Conservation (phyloP, 2,797 vertebrate genomes). For the Lacerta bilineata region DNA sequence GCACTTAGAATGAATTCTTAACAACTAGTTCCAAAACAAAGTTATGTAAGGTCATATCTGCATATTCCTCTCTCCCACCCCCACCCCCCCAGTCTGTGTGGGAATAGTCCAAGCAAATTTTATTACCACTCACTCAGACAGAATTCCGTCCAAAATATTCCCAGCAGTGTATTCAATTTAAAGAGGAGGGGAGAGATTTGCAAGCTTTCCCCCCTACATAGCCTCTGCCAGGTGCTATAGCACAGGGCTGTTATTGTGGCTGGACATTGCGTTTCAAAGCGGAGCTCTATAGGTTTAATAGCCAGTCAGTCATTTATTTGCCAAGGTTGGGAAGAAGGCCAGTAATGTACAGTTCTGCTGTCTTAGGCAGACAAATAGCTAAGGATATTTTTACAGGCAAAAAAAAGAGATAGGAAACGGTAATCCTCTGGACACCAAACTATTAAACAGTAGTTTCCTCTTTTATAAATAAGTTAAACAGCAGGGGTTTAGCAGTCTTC, state of each 20-base stretch:
- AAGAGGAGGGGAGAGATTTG: not conserved
- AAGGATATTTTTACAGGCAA: conserved; percentile 26
- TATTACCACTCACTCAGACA: not conserved
- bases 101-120: conserved; percentile 34
- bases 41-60: not conserved
- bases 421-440: conserved; percentile 55
- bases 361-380: conserved; percentile 58
- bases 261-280: conserved; percentile 22
- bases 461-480: conserved; percentile 56
- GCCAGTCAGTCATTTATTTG: conserved; percentile 43
- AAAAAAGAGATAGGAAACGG: conserved; percentile 56
- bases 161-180: not conserved
- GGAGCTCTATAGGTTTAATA: conserved; percentile 23
- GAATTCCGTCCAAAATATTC: conserved; percentile 26
- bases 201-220: conserved; percentile 19
- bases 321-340: conserved; percentile 44
- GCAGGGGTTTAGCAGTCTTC: conserved; percentile 31
- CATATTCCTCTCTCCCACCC: not conserved
- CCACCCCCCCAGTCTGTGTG: conserved; percentile 20
- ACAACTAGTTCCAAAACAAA: conserved; percentile 21
- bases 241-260: not conserved
- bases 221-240: not conserved
- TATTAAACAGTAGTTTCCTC: conserved; percentile 55
- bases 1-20: conserved; percentile 12
- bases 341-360: conserved; percentile 41